Base-by-base conservation (phyloP, 2,888 invertebrate genomes). In the Tortricodes alternella region DNA sequence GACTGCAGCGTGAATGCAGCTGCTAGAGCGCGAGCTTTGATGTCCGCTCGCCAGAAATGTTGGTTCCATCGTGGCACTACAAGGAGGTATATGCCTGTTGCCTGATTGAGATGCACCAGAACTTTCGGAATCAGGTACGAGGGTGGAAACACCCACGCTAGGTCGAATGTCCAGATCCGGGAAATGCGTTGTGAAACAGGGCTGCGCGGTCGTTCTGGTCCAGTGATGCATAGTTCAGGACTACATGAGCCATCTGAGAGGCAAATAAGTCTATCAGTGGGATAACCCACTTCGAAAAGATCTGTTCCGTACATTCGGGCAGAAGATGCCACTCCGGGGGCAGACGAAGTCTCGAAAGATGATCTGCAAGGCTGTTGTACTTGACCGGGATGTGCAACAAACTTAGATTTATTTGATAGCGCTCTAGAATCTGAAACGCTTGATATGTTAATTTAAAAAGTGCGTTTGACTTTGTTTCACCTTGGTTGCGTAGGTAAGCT, bases 261-360 rank as follows among this genome's bases (percentile, higher is more conserved):
- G 70, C 69, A 46, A 71, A 70, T 3, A 69, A 50, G 27, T 67
- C 67, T 48, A 69, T 58, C n/a, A 34, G 44, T 1, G 67, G 72
- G 0, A 21, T 59, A 0, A 65, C 67, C 59, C 51, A 65, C 49
- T 65, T 67, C 0, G 16, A 4, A 41, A 68, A 68, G 9, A 63
- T 44, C n/a, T 18, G 8, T 9, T 38, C 4, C 9, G 53, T 53
- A 7, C 52, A 15, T 3, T 46, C 24, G 3, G 35, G 37, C 0
- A 34, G 23, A 0, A 53, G 13, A 24, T 49, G 44, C 49, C 49
- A 56, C 13, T 56, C 49, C 19, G 43, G 49, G 2, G 29, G 16
- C 2, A 2, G 6, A 1, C 29, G 19, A 5, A 41, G 27, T n/a
- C 55, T 41, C 4, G 55, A 55, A 0, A 48, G 55, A 18, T 43